Evolutionary conservation across 2,113 vertebrate species (phyloP).

Genomic region (Grantiella picta): DNA sequence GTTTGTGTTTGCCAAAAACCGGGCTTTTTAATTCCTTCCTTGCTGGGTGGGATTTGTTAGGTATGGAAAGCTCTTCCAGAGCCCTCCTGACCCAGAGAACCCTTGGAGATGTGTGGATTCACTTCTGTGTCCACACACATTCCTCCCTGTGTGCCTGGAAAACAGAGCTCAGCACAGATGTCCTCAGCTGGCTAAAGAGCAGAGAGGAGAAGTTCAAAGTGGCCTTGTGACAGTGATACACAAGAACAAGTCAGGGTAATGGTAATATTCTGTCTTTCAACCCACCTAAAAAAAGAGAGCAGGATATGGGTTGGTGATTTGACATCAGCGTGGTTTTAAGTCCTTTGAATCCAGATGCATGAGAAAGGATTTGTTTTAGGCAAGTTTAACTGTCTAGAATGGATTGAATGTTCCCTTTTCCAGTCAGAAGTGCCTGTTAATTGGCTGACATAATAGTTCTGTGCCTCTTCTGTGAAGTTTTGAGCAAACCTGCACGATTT

Average conservation of each 20-base stretch:
- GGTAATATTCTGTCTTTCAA: neutral
- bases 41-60: neutral
- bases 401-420: neutral
- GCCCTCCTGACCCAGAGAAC: neutral
- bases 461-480: neutral
- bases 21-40: neutral
- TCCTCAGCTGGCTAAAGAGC: conserved; percentile 28
- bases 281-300: neutral
- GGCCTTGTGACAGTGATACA: neutral
- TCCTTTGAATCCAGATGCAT: neutral
- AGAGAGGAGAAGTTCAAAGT: neutral
- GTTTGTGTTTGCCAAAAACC: neutral
- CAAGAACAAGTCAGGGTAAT: neutral
- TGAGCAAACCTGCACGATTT: neutral
- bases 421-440: neutral
- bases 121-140: neutral
- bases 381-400: neutral
- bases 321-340: neutral
- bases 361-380: neutral
- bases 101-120: neutral
- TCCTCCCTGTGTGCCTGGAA: conserved; percentile 8
- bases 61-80: neutral
- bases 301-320: neutral
- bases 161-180: conserved; percentile 26
- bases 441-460: neutral